Percentiles rank a stretch among this genome's conserved stretches.
These are phyloP conservation scores for Cynopterus brachyotis DNA, from an alignment of 2,113 vertebrate genomes.

Conservation along the genomic window DNA sequence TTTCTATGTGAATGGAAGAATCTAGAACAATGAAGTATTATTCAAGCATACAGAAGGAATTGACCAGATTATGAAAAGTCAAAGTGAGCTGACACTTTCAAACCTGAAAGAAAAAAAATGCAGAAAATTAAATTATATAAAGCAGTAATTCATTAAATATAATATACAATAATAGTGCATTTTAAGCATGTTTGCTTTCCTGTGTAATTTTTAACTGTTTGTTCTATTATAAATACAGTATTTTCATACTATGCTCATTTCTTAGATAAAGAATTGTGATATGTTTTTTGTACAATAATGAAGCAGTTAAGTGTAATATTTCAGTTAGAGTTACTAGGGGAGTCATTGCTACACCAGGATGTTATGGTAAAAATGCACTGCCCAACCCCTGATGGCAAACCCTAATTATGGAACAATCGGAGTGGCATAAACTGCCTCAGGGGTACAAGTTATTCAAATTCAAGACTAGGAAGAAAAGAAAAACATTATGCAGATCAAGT, in stretches of 20 bases:
- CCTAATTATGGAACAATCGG: conserved; percentile 32
- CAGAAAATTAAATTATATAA: background rate
- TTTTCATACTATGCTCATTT: background rate
- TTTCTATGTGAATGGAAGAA: background rate
- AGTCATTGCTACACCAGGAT: background rate
- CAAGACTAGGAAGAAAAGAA: background rate
- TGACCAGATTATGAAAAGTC: background rate
- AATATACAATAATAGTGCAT: background rate
- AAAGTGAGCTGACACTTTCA: background rate
- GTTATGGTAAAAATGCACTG: background rate
- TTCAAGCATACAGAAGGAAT: background rate
- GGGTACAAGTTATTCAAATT: background rate
- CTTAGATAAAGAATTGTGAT: conserved; percentile 13
- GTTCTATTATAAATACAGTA: background rate
- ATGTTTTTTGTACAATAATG: conserved; percentile 31
- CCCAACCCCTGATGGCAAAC: background rate
- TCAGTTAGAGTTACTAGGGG: background rate
- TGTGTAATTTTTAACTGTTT: background rate
- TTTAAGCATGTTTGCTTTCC: background rate
- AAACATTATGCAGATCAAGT: background rate
- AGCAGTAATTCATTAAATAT: background rate
- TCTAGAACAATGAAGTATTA: background rate
- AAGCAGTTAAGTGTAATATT: conserved; percentile 20
- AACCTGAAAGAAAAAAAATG: background rate
- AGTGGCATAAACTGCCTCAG: background rate